Evolutionary conservation across 2,113 vertebrate genomes (phyloP).

Genomic region (Micronisus gabar): DNA sequence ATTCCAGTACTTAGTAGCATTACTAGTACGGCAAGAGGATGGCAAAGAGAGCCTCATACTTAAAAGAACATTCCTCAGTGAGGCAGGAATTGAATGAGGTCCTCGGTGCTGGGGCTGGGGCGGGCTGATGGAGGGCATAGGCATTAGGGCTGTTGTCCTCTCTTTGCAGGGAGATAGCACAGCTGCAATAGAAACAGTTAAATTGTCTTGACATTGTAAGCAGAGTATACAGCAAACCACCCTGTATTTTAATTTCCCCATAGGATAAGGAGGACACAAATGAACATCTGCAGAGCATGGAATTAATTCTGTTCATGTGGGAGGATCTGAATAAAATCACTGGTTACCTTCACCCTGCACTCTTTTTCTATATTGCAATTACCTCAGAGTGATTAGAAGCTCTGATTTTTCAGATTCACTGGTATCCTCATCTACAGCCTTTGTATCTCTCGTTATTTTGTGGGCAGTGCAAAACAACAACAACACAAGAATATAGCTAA

Average conservation of each 20-base stretch:
- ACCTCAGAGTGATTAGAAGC: neutral
- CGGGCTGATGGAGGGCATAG: neutral
- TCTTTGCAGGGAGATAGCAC: neutral
- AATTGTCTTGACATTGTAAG: neutral
- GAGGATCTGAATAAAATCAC: constrained; percentile 13
- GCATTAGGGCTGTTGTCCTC: neutral
- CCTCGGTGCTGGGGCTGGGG: neutral
- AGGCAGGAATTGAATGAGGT: neutral
- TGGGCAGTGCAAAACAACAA: neutral
- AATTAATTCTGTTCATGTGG: neutral
- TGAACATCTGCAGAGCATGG: neutral
- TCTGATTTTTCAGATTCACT: neutral
- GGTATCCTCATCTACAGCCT: neutral
- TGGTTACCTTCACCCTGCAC: neutral
- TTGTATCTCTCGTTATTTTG: neutral
- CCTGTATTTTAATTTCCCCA: neutral
- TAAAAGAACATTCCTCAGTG: neutral
- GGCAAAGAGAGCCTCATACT: neutral
- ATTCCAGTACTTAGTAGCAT: neutral
- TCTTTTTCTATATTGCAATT: neutral
- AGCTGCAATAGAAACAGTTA: neutral
- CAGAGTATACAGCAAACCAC: neutral
- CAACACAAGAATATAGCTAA: neutral
- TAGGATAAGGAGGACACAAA: neutral
- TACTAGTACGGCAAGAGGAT: neutral